Percentiles rank a stretch among this genome's conserved stretches.
phyloP scores from a whole-genome alignment of 2,888 invertebrate species.

The Drosophila lacicola region DNA sequence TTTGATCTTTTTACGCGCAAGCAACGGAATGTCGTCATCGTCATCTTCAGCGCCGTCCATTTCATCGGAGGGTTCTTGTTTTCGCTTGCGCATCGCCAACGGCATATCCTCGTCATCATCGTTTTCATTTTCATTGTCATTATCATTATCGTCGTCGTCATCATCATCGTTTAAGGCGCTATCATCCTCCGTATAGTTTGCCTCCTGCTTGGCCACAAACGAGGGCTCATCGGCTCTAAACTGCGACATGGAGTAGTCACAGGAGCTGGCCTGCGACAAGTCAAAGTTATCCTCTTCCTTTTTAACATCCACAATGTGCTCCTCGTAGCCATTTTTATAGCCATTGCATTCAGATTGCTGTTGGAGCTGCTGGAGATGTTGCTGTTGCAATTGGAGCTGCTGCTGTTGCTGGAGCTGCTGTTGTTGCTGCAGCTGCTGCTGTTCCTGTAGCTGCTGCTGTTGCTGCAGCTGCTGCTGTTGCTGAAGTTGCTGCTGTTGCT shows the following conservation, averaged over 20 bases:
- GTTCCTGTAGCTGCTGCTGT: constrained; percentile 25
- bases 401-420: constrained; percentile 26
- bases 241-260: constrained; percentile 90
- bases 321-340: constrained; percentile 75
- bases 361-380: constrained; percentile 12
- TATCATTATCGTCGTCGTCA: constrained; percentile 86
- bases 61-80: constrained; percentile 38
- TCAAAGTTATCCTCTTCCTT: constrained; percentile 79
- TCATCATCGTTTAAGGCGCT: constrained; percentile 71
- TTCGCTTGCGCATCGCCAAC: constrained; percentile 87
- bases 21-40: constrained; percentile 82
- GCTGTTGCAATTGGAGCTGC: constrained; percentile 8
- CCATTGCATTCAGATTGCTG: constrained; percentile 49
- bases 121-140: constrained; percentile 87
- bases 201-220: constrained; percentile 83
- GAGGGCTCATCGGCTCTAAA: constrained; percentile 86
- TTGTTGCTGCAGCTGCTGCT: constrained; percentile 9
- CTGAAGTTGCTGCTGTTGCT: constrained; percentile 62
- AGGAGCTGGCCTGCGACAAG: constrained; percentile 88
- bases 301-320: constrained; percentile 82
- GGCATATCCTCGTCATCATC: constrained; percentile 90
- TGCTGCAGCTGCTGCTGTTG: constrained; percentile 17
- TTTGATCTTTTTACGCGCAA: constrained; percentile 85
- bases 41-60: constrained; percentile 87
- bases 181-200: constrained; percentile 83